Evolutionary conservation across 2,113 vertebrate genomes (phyloP).

Genomic region (Melanotaenia duboulayi): DNA sequence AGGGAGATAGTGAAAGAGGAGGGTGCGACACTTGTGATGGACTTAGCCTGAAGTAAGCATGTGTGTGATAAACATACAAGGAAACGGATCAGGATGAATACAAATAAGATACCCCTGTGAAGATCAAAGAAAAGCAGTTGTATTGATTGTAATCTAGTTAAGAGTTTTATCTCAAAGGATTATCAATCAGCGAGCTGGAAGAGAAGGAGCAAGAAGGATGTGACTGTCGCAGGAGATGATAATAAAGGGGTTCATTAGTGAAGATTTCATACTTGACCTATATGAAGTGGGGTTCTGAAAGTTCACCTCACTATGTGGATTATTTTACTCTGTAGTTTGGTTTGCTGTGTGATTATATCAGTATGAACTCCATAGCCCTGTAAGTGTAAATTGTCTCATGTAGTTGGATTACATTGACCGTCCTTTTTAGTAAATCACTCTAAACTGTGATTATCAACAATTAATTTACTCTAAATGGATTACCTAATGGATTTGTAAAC

Average conservation of each 20-base stretch:
- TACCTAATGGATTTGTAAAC: no score
- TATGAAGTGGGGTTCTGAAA: no score
- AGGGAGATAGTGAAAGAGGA: slow-evolving; percentile 49
- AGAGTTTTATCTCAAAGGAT: slow-evolving; percentile 25
- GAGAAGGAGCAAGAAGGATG: neutral
- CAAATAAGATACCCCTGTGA: slow-evolving; percentile 49
- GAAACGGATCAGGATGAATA: slow-evolving; percentile 67
- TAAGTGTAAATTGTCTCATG: no score
- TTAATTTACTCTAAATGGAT: no score
- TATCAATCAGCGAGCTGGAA: neutral
- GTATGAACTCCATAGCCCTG: no score
- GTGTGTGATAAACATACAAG: slow-evolving; percentile 56
- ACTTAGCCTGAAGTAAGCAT: slow-evolving; percentile 67
- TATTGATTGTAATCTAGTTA: slow-evolving; percentile 47
- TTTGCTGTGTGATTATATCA: no score
- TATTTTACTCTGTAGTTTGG: no score
- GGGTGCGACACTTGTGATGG: slow-evolving; percentile 71
- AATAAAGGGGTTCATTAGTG: neutral
- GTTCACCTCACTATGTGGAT: no score
- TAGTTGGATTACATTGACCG: no score
- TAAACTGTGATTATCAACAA: no score
- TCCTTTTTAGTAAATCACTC: no score
- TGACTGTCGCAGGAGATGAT: neutral
- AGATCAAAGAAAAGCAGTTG: slow-evolving; percentile 53
- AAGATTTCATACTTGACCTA: slow-evolving; percentile 11